These are phyloP conservation scores for Geotrypetes seraphini DNA, from an alignment of 2,797 vertebrate species.

Conservation along the genomic window DNA sequence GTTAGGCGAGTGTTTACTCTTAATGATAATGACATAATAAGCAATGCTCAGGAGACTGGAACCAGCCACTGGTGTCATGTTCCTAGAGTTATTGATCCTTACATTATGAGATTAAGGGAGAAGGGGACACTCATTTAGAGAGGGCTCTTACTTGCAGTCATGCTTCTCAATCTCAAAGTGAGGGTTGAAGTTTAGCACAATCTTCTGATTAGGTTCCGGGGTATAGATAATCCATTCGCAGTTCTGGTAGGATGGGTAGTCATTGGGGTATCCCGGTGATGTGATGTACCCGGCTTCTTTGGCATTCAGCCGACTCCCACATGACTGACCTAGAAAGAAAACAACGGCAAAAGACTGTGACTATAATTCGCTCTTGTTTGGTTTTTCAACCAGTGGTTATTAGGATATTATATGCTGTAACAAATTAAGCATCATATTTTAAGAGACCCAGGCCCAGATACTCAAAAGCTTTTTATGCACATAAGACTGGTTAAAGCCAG, in stretches of 20 bases:
- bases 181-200: conserved; percentile 97
- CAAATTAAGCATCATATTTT: too few relatives aligned
- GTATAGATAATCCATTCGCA: conserved; percentile 91
- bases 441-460: too few relatives aligned
- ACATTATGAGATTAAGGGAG: neutral
- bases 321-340: conserved; percentile 53
- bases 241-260: conserved; percentile 93
- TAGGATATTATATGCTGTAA: too few relatives aligned
- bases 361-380: too few relatives aligned
- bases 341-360: too few relatives aligned
- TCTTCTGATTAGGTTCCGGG: conserved; percentile 86
- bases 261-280: conserved; percentile 90
- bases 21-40: neutral
- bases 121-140: neutral
- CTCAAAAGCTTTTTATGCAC: too few relatives aligned
- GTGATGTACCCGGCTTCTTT: conserved; percentile 93
- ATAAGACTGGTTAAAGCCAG: too few relatives aligned
- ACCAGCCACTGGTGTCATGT: neutral
- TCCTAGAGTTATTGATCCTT: neutral
- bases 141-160: conserved; percentile 84
- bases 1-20: neutral
- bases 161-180: conserved; percentile 97
- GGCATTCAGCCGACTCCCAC: conserved; percentile 80
- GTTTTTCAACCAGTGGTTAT: too few relatives aligned
- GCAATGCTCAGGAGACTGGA: neutral